Evolutionary conservation across 2,888 invertebrate species (phyloP).

Genomic region (Hesperia comma): DNA sequence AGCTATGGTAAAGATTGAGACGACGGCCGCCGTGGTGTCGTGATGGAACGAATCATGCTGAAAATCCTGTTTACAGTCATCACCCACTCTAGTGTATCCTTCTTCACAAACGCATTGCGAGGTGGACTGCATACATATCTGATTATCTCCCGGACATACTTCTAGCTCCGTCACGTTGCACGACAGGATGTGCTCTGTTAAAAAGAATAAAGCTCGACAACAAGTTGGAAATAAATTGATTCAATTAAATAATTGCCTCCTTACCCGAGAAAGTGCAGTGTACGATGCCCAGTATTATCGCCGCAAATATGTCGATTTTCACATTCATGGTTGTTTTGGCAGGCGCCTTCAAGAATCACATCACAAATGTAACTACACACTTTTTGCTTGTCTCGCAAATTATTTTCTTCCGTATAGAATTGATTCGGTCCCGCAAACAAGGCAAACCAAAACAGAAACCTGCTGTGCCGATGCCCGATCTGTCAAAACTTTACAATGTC

Average conservation of each 20-base stretch:
- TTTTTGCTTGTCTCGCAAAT: slow-evolving; percentile 54
- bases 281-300: slow-evolving; percentile 65
- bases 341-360: slow-evolving; percentile 56
- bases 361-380: slow-evolving; percentile 57
- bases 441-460: slow-evolving; percentile 66
- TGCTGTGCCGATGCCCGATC: slow-evolving; percentile 38
- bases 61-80: slow-evolving; percentile 54
- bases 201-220: slow-evolving; percentile 73
- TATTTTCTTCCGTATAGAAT: slow-evolving; percentile 51
- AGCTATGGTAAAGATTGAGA: slow-evolving; percentile 69
- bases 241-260: slow-evolving; percentile 83
- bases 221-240: slow-evolving; percentile 72
- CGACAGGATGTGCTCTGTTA: slow-evolving; percentile 80
- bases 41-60: slow-evolving; percentile 46
- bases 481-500: slow-evolving; percentile 23
- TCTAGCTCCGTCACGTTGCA: slow-evolving; percentile 64
- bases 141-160: slow-evolving; percentile 59
- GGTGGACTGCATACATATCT: slow-evolving; percentile 60
- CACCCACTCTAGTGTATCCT: slow-evolving; percentile 58
- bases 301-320: slow-evolving; percentile 57
- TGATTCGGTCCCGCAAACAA: slow-evolving; percentile 56
- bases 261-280: slow-evolving; percentile 70
- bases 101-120: slow-evolving; percentile 61
- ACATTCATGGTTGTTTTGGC: slow-evolving; percentile 40
- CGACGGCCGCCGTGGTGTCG: slow-evolving; percentile 62